Evolutionary conservation across 2,113 vertebrate species (phyloP).

Genomic region (Heterochromis multidens): DNA sequence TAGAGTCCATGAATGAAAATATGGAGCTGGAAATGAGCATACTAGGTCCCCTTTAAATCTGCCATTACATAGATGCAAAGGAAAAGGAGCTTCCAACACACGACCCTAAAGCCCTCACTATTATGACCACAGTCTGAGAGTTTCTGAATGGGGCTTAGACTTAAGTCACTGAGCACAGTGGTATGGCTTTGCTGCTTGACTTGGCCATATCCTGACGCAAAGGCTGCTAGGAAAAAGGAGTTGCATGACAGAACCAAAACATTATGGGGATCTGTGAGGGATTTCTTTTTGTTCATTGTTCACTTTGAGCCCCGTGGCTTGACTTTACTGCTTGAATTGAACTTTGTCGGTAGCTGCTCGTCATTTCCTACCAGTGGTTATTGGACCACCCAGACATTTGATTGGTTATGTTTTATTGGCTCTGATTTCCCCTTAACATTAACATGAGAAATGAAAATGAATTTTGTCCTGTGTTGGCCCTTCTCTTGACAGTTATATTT

Average conservation of each 20-base stretch:
- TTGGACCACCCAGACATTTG: slow-evolving; percentile 43
- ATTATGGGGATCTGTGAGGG: slow-evolving; percentile 30
- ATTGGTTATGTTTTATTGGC: background rate
- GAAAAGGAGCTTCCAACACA: background rate
- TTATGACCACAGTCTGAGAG: background rate
- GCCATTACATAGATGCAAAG: background rate
- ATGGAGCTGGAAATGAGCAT: background rate
- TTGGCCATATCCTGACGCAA: slow-evolving; percentile 34
- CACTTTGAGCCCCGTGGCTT: slow-evolving; percentile 22
- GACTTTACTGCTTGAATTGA: slow-evolving; percentile 40
- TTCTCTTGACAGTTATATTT: background rate
- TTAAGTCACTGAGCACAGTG: slow-evolving; percentile 42
- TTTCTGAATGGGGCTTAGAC: slow-evolving; percentile 31
- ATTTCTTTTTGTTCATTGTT: slow-evolving; percentile 52
- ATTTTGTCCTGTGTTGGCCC: background rate
- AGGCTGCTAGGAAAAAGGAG: background rate
- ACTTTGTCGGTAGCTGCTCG: slow-evolving; percentile 2
- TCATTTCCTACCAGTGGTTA: slow-evolving; percentile 29
- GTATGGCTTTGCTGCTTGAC: slow-evolving; percentile 52
- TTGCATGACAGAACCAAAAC: slow-evolving; percentile 26
- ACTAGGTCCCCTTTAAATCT: background rate
- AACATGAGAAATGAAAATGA: background rate
- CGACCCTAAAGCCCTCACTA: background rate
- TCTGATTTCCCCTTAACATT: background rate
- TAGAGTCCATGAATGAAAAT: background rate